Evolutionary conservation across 2,113 vertebrate species (phyloP).

Genomic region (Tenrec ecaudatus): DNA sequence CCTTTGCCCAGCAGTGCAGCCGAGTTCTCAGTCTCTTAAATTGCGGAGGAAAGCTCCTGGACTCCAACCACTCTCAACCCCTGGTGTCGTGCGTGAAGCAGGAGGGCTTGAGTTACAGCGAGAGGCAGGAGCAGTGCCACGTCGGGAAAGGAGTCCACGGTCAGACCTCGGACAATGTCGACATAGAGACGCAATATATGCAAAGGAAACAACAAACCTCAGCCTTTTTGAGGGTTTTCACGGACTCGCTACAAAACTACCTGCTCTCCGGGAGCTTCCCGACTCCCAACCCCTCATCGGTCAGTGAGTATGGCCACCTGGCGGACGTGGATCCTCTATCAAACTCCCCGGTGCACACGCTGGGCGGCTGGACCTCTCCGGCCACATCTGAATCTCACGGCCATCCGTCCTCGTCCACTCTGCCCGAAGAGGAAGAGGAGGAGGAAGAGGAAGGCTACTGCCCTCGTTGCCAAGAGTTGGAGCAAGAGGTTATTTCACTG

Average conservation of each 20-base stretch:
- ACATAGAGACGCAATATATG: constrained; percentile 92
- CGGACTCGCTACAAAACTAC: constrained; percentile 98
- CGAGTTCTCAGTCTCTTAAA: constrained; percentile 98
- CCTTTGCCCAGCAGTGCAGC: constrained; percentile 98
- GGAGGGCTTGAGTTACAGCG: constrained; percentile 89
- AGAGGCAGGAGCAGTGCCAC: constrained; percentile 88
- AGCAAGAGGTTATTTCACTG: constrained; percentile 97
- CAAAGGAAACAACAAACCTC: constrained; percentile 97
- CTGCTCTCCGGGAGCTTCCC: constrained; percentile 93
- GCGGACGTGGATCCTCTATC: constrained; percentile 91
- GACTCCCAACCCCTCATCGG: constrained; percentile 86
- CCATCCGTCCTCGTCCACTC: constrained; percentile 97
- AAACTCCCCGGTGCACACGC: constrained; percentile 91
- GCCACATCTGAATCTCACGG: constrained; percentile 97
- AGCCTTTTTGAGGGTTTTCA: constrained; percentile 96
- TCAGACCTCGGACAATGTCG: constrained; percentile 90
- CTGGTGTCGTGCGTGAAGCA: constrained; percentile 94
- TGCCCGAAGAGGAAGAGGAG: constrained; percentile 93
- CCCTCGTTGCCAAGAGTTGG: constrained; percentile 96
- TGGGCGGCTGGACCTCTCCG: constrained; percentile 97
- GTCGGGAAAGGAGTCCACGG: constrained; percentile 91
- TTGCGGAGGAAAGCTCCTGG: constrained; percentile 95
- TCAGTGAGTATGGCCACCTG: constrained; percentile 90
- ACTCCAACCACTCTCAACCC: constrained; percentile 89
- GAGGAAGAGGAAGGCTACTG: constrained; percentile 96